These are phyloP conservation scores for Semnornis frantzii DNA, from an alignment of 2,113 vertebrate genomes.

Conservation along the genomic window DNA sequence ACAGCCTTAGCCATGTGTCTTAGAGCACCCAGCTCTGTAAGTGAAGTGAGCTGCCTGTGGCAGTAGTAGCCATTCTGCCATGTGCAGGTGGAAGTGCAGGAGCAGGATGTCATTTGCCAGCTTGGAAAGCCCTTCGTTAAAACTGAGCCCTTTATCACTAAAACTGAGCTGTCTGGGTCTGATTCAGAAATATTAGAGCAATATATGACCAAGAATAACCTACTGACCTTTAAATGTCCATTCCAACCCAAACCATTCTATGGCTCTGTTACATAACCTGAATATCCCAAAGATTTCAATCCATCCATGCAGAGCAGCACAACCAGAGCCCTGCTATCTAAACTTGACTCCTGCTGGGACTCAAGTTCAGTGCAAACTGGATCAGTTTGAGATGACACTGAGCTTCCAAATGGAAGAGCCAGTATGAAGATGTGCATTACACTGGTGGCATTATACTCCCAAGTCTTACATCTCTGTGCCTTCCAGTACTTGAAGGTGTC, in stretches of 20 bases:
- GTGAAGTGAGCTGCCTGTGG: rapidly evolving
- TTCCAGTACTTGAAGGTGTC: too few species aligned
- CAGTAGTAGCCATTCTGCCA: neutral
- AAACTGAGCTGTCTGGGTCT: neutral
- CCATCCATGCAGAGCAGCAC: neutral
- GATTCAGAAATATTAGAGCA: neutral
- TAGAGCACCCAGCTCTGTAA: neutral
- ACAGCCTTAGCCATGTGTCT: neutral
- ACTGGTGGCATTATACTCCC: neutral
- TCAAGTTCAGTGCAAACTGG: neutral
- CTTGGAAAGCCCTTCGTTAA: neutral
- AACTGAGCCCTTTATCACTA: neutral
- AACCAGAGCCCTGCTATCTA: neutral
- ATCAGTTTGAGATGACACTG: neutral
- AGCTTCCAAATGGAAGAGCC: neutral
- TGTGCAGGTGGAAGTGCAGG: neutral
- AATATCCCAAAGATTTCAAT: neutral
- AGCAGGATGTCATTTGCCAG: neutral
- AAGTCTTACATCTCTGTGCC: neutral
- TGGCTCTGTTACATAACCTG: neutral
- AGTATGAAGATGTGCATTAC: neutral
- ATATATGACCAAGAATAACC: neutral
- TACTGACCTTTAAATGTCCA: neutral
- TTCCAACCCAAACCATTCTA: too few species aligned
- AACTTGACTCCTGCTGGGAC: neutral